Percentiles rank a stretch among this genome's conserved stretches.
These are phyloP conservation scores for Celastrina argiolus DNA, from an alignment of 2,888 invertebrate genomes.

Conservation along the genomic window DNA sequence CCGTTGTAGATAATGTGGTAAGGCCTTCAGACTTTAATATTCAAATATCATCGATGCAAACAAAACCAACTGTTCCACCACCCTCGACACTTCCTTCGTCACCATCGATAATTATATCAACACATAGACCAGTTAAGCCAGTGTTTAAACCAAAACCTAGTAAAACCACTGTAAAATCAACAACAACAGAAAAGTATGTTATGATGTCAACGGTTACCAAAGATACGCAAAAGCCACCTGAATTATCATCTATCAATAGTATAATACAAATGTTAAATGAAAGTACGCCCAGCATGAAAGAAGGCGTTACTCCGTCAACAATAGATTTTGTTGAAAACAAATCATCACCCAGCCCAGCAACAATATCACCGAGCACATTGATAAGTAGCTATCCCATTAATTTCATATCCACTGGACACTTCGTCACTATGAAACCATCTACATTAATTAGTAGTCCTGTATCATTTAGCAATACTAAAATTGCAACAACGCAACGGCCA, in stretches of 20 bases:
- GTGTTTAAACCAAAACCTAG: conserved; percentile 76
- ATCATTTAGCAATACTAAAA: conserved; percentile 42
- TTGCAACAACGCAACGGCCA: conserved; percentile 47
- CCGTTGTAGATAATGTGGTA: conserved; percentile 71
- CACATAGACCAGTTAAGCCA: conserved; percentile 70
- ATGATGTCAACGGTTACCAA: conserved; percentile 77
- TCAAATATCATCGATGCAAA: conserved; percentile 70
- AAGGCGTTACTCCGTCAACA: conserved; percentile 52
- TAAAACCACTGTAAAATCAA: conserved; percentile 42
- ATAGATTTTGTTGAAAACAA: conserved; percentile 57
- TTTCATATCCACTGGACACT: conserved; percentile 60
- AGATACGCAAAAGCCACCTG: conserved; percentile 60
- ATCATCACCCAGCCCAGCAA: conserved; percentile 56
- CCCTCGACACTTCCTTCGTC: conserved; percentile 48
- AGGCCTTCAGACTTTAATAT: conserved; percentile 73
- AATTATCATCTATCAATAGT: conserved; percentile 70
- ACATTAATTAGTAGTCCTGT: conserved; percentile 34
- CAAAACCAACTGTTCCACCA: conserved; percentile 61
- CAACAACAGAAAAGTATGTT: conserved; percentile 73
- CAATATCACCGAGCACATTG: conserved; percentile 38
- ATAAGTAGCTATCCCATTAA: conserved; percentile 54
- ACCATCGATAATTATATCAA: conserved; percentile 56
- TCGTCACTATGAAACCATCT: conserved; percentile 64
- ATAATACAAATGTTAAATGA: conserved; percentile 82
- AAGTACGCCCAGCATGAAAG: conserved; percentile 61